Evolutionary conservation across 2,888 invertebrate genomes (phyloP), one percentile per base, ranked within the genome.

Genomic region (Nomada hirtipes): DNA sequence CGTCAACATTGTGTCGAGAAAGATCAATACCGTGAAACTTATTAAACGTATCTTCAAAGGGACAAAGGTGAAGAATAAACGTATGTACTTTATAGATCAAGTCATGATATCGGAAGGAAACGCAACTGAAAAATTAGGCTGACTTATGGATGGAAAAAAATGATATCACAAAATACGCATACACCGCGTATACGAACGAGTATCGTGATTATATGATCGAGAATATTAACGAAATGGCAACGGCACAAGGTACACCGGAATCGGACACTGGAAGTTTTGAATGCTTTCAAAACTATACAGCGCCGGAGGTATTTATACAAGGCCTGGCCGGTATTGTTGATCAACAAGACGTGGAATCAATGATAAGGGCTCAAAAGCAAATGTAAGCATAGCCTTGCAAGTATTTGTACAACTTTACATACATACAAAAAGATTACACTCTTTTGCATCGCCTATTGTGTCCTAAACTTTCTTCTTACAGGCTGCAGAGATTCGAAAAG

Each of bases 401-500:
- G 29, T 44, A 50, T 26, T 1, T 11, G 2, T n/a, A 44, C 0
- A 23, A 1, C 0, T 52, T 2, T 11, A n/a, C 0, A 0, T 36
- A 36, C 36, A 36, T 36, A 4, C 36, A 36, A 36, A 36, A 36
- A 36, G 9, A 7, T 36, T 36, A 7, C 7, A 36, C 36, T 50
- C 3, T 7, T 29, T 18, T 15, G n/a, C 23, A 11, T 20, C 7
- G 7, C 36, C 11, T 15, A 1, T 10, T 0, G 11, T 44, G 13
- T 65, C 13, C 47, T 55, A 57, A 36, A 0, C 36, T 44, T 10
- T 61, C 11, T 0, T 15, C 10, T 65, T 23, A 1, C 92, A 98
- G 98, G 98, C 94, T 99, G 42, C 98, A 98, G 91, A 95, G 99
- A 74, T 99, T 99, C 94, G 99, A 99, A 92, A 99, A 99, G 94